Evolutionary conservation across 1,140 invertebrate species (phyloP).

Genomic region (Amyelois transitella): DNA sequence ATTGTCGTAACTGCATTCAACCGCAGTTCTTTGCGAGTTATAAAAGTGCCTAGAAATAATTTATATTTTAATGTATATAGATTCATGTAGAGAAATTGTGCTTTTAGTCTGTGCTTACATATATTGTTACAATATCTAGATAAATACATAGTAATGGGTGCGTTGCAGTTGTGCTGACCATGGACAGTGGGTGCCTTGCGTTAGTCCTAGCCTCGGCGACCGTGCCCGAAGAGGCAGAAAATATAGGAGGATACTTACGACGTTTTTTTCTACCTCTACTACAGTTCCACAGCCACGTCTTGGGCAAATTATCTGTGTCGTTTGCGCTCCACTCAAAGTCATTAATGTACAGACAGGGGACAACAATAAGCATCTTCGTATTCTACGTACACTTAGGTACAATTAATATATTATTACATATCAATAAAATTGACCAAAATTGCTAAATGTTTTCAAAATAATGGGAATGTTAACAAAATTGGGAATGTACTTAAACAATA

Average conservation of each 20-base stretch:
- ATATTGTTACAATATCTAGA: constrained; percentile 31
- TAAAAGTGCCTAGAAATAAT: constrained; percentile 37
- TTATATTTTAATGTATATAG: constrained; percentile 22
- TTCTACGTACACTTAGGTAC: constrained; percentile 36
- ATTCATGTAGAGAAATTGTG: constrained; percentile 38
- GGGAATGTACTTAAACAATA: constrained; percentile 3
- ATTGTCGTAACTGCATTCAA: constrained; percentile 16
- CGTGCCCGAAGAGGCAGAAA: not conserved
- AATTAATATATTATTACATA: constrained; percentile 19
- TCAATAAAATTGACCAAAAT: constrained; percentile 61
- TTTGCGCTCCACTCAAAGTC: constrained; percentile 1
- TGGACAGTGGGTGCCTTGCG: constrained; percentile 8
- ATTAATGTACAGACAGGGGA: constrained; percentile 17
- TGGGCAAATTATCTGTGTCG: not conserved
- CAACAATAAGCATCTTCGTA: constrained; percentile 34
- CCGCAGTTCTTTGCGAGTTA: constrained; percentile 22
- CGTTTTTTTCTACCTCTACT: not conserved
- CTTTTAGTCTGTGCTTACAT: constrained; percentile 39
- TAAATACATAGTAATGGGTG: constrained; percentile 34
- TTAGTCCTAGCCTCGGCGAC: not conserved
- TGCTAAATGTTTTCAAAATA: constrained; percentile 53
- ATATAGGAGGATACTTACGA: no score
- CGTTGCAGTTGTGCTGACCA: constrained; percentile 19
- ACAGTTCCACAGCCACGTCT: not conserved
- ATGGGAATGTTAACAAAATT: constrained; percentile 21